Evolutionary conservation across 2,888 invertebrate species (phyloP).

Genomic region (Pammene fasciana): DNA sequence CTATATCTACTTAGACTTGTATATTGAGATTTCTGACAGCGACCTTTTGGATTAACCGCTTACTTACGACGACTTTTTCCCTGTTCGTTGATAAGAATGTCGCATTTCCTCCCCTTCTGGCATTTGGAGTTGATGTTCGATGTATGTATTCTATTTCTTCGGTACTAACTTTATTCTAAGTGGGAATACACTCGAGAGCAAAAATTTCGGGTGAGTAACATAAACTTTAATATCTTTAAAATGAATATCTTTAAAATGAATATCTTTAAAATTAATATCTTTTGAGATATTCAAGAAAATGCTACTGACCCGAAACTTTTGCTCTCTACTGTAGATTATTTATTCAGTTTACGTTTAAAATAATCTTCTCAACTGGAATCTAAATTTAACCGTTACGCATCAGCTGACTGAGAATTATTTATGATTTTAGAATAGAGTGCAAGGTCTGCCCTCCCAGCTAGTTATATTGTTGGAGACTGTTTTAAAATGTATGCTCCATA

Average conservation of each 20-base stretch:
- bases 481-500: constrained; percentile 11
- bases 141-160: neutral
- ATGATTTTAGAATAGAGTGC: constrained; percentile 23
- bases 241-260: too few species aligned
- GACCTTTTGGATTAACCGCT: constrained; percentile 19
- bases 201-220: too few species aligned
- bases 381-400: constrained; percentile 29
- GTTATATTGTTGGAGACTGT: constrained; percentile 13
- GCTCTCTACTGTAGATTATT: too few species aligned
- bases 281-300: too few species aligned
- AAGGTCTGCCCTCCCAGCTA: constrained; percentile 7
- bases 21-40: constrained; percentile 25
- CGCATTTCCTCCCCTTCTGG: constrained; percentile 14
- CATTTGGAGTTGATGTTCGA: constrained; percentile 16
- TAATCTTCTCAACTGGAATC: constrained; percentile 28
- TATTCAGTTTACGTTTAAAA: constrained; percentile 19
- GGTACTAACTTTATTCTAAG: neutral
- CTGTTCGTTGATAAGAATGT: constrained; percentile 21
- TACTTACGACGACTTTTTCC: constrained; percentile 15
- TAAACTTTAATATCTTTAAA: too few species aligned
- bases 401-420: constrained; percentile 28
- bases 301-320: too few species aligned
- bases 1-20: constrained; percentile 1
- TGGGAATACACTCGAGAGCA: too few species aligned
- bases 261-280: too few species aligned